Percentiles rank a stretch among this genome's conserved stretches.
phyloP scores from a whole-genome alignment of 1,140 invertebrate species.

The Ceratosolen solmsi region DNA sequence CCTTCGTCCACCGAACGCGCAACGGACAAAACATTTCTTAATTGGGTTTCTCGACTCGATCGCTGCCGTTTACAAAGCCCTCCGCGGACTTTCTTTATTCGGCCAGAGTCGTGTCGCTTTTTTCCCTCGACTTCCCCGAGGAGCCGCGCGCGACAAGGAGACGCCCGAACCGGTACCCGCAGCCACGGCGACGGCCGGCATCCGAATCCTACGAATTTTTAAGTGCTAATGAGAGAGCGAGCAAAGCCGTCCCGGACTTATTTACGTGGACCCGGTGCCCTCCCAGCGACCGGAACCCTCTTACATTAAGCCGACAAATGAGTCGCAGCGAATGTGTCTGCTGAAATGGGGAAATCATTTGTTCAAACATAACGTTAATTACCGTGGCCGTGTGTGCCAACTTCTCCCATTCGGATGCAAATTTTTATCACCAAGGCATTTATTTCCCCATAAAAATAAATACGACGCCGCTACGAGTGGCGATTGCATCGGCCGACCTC shows the following conservation, averaged over 20 bases:
- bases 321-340: constrained; percentile 24
- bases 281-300: not conserved
- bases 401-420: constrained; percentile 39
- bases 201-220: constrained; percentile 43
- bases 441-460: constrained; percentile 46
- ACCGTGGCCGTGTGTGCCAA: not conserved
- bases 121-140: constrained; percentile 49
- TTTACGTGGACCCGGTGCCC: constrained; percentile 33
- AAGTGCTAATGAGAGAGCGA: constrained; percentile 62
- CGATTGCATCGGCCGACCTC: constrained; percentile 30
- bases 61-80: constrained; percentile 13
- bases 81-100: constrained; percentile 58
- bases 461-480: constrained; percentile 10
- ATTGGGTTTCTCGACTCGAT: constrained; percentile 66
- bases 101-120: constrained; percentile 51
- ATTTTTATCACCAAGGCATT: constrained; percentile 30
- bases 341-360: constrained; percentile 42
- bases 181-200: constrained; percentile 24
- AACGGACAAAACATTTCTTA: constrained; percentile 75
- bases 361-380: constrained; percentile 51
- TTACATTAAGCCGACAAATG: constrained; percentile 55
- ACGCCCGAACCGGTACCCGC: constrained; percentile 18
- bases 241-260: constrained; percentile 53
- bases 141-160: constrained; percentile 33
- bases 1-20: constrained; percentile 19